Evolutionary conservation across 2,888 invertebrate species (phyloP), one percentile per base, ranked within the genome.

Genomic region (Megastigmus dorsalis): DNA sequence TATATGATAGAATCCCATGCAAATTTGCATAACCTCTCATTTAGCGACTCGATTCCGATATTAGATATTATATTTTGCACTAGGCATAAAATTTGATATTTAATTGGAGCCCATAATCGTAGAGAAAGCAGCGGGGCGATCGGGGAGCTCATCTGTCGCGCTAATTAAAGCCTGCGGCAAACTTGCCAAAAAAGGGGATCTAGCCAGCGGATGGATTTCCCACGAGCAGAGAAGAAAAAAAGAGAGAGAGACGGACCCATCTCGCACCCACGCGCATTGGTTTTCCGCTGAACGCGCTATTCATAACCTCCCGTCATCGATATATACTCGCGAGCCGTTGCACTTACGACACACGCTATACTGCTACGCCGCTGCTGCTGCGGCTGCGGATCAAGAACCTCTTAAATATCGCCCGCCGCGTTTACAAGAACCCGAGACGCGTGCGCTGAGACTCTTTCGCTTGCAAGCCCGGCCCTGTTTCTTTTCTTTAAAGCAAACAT

Each of bases 381-480:
- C 48, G 45, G 41, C 4, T 1, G 55, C 76, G 79, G 84, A 84
- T 85, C 83, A 84, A 85, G 84, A 84, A 85, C 84, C 85, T 84
- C 84, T 82, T 82, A 82, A 84, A 84, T 83, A 82, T 81, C 79
- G 72, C 78, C 78, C 43, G 72, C n/a, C 70, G 23, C 77, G 82
- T 83, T 84, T 83, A 82, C 81, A 79, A 78, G 78, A 78, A 75
- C 72, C 69, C 77, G 79, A 74, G 79, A 77, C 71, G 78, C 82
- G 75, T 69, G n/a, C n/a, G n/a, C n/a, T n/a, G n/a, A n/a, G n/a
- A n/a, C n/a, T n/a, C n/a, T 83, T 84, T 85, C 84, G 81, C 3
- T 13, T 28, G 81, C 82, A 84, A 83, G n/a, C 60, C 36, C 41
- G 7, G 54, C 28, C 23, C 57, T 55, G 55, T 48, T 57, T 69